A percentile compares a stretch with the other conserved stretches of the same genome.
Evolutionary conservation across 1,140 invertebrate species (phyloP).

Genomic region (Steinernema feltiae): DNA sequence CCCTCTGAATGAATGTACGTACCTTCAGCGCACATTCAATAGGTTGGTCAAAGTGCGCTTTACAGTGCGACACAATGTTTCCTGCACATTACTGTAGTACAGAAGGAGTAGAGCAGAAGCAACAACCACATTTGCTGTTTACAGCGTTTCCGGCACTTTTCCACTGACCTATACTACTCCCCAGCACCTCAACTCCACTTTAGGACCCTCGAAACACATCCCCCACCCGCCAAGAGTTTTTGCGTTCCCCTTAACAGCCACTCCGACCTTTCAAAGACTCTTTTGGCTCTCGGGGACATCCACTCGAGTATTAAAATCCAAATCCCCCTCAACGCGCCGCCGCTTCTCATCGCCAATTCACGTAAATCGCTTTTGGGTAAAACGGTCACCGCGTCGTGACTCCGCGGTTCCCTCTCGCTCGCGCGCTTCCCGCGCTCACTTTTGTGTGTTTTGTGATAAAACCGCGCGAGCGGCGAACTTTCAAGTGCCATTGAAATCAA

Average conservation of each 20-base stretch:
- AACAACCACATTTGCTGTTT: too few relatives aligned
- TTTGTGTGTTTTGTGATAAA: conserved; percentile 15
- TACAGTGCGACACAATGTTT: too few relatives aligned
- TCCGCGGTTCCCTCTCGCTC: neutral
- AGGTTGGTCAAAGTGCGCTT: too few relatives aligned
- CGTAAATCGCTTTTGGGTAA: conserved; percentile 11
- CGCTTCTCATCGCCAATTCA: neutral
- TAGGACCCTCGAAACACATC: neutral
- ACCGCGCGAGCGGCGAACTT: conserved; percentile 2
- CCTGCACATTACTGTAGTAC: too few relatives aligned
- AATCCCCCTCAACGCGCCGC: neutral
- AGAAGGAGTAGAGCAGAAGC: too few relatives aligned
- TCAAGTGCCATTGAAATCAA: conserved; percentile 14
- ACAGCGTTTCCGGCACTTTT: too few relatives aligned
- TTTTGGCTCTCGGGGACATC: neutral
- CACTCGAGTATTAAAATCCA: conserved; percentile 1
- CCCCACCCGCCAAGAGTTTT: too few relatives aligned
- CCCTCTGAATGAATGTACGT: too few relatives aligned
- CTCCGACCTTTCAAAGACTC: neutral
- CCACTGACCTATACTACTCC: too few relatives aligned
- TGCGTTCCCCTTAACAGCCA: neutral
- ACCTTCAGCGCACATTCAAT: too few relatives aligned
- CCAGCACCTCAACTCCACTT: too few relatives aligned
- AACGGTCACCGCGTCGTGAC: neutral
- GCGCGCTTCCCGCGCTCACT: neutral